A percentile compares a stretch with the other conserved stretches of the same genome.
phyloP scores from a whole-genome alignment of 1,140 invertebrate species.

The Pemphigus obesinymphae region DNA sequence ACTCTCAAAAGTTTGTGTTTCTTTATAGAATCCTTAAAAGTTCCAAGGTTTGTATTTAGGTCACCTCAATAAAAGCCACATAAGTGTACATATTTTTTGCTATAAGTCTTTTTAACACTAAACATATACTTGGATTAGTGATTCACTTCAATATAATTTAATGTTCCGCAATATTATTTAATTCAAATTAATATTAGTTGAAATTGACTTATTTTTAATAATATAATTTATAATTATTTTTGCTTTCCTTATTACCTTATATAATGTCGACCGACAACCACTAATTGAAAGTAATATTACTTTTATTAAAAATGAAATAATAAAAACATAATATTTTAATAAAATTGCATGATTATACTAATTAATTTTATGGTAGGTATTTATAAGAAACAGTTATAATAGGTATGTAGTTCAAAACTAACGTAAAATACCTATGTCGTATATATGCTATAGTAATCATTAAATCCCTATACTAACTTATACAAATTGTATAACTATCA shows the following conservation, averaged over 20 bases:
- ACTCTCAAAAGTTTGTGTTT: conserved; percentile 18
- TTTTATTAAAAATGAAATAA: too few relatives aligned
- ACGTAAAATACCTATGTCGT: background rate
- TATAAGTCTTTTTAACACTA: background rate
- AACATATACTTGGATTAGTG: background rate
- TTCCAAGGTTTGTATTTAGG: conserved; percentile 24
- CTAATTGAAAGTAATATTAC: too few relatives aligned
- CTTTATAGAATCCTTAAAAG: conserved; percentile 25
- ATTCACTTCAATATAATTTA: background rate
- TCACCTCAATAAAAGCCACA: conserved; percentile 25
- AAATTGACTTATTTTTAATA: background rate
- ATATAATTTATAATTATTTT: too few relatives aligned
- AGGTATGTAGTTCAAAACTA: too few relatives aligned
- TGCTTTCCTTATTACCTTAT: too few relatives aligned
- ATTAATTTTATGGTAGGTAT: background rate
- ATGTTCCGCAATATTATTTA: background rate
- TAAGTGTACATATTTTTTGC: conserved; percentile 3
- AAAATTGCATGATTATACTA: background rate
- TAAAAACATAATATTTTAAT: too few relatives aligned
- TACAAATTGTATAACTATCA: too few relatives aligned
- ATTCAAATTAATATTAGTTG: background rate
- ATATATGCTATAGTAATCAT: background rate
- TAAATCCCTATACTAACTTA: too few relatives aligned
- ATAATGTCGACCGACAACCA: too few relatives aligned
- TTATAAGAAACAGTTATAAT: too few relatives aligned